Evolutionary conservation across 2,113 vertebrate genomes (phyloP).

Genomic region (Cyanistes caeruleus): DNA sequence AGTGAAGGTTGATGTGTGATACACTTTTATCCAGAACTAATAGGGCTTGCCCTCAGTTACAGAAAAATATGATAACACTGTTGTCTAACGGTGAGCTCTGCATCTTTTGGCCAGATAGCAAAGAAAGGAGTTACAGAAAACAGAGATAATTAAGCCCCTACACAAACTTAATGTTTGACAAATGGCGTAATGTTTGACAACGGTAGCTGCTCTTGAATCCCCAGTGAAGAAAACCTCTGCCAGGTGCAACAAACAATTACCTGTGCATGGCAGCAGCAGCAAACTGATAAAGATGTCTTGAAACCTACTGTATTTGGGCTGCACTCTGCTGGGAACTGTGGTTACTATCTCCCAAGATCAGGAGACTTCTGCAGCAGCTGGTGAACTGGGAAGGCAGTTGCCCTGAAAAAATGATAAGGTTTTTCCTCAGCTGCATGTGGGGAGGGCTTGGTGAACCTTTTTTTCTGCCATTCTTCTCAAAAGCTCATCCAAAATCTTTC

Average conservation of each 20-base stretch:
- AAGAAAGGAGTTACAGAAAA: neutral
- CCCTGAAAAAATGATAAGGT: neutral
- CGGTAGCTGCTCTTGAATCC: neutral
- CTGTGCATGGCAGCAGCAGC: neutral
- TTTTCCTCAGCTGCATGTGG: neutral
- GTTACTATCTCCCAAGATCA: neutral
- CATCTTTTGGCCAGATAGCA: neutral
- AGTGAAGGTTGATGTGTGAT: neutral
- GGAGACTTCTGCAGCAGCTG: neutral
- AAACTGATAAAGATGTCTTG: neutral
- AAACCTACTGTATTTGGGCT: neutral
- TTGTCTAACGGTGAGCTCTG: neutral
- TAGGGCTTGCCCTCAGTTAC: neutral
- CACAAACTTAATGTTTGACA: neutral
- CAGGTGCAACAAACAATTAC: neutral
- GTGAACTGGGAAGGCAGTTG: neutral
- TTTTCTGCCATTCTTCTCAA: neutral
- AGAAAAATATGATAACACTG: neutral
- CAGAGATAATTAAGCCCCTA: neutral
- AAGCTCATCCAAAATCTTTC: neutral
- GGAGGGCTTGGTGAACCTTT: neutral
- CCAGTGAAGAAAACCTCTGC: neutral
- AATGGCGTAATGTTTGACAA: rapidly evolving
- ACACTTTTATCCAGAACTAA: neutral
- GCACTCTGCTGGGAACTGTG: neutral